A percentile compares a stretch with the other conserved stretches of the same genome.
phyloP scores from a whole-genome alignment of 2,888 invertebrate species.

The Craniophora ligustri region DNA sequence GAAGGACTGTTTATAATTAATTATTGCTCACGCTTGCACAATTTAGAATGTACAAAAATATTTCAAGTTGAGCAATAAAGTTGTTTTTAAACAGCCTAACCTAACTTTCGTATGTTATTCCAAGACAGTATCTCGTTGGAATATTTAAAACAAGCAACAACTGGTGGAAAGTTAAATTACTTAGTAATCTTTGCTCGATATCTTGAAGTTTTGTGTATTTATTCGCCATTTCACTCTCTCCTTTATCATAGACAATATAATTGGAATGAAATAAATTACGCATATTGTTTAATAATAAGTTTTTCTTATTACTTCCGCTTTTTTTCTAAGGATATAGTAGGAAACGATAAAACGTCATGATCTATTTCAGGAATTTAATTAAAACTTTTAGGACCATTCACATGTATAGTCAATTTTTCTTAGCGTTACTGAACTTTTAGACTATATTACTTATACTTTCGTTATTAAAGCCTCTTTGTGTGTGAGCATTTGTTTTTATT shows the following conservation, averaged over 20 bases:
- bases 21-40: not conserved
- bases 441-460: too few relatives aligned
- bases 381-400: too few relatives aligned
- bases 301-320: not conserved
- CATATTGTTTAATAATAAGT: constrained; percentile 1
- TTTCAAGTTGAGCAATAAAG: constrained; percentile 8
- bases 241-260: constrained; percentile 30
- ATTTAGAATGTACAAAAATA: constrained; percentile 5
- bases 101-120: constrained; percentile 7
- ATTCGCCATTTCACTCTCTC: constrained; percentile 8
- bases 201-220: constrained; percentile 39
- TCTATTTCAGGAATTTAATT: too few relatives aligned
- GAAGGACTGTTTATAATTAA: not conserved
- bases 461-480: too few relatives aligned
- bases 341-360: too few relatives aligned
- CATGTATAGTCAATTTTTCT: too few relatives aligned
- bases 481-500: too few relatives aligned
- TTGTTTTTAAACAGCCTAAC: constrained; percentile 12
- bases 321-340: too few relatives aligned
- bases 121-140: constrained; percentile 6
- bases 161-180: constrained; percentile 47
- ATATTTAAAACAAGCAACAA: constrained; percentile 29
- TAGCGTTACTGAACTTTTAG: too few relatives aligned
- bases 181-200: constrained; percentile 47
- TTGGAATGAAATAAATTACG: constrained; percentile 13